A percentile compares a stretch with the other conserved stretches of the same genome.
These are phyloP conservation scores for Drosophila mulleri DNA, from an alignment of 2,888 invertebrate genomes.

Conservation along the genomic window DNA sequence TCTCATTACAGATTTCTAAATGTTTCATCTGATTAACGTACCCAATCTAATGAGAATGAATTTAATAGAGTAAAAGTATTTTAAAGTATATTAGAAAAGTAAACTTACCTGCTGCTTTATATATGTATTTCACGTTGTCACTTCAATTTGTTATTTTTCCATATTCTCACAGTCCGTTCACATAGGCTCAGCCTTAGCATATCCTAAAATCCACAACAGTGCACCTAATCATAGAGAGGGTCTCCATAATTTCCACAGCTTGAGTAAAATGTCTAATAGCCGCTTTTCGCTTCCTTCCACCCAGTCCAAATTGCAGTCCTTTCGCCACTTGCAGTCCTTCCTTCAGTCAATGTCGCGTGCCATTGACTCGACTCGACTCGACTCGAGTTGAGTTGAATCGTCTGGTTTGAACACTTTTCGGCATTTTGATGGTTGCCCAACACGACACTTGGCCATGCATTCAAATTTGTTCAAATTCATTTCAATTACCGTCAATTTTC, in stretches of 20 bases:
- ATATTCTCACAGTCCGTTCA: not conserved
- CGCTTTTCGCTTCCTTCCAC: conserved; percentile 20
- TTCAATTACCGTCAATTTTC: conserved; percentile 81
- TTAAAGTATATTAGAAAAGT: not conserved
- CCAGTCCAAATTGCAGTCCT: conserved; percentile 52
- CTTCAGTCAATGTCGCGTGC: conserved; percentile 61
- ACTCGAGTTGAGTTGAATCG: conserved; percentile 2
- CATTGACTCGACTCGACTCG: conserved; percentile 17
- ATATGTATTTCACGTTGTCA: not conserved
- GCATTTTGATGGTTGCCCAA: conserved; percentile 64
- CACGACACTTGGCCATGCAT: conserved; percentile 71
- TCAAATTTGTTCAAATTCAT: conserved; percentile 79
- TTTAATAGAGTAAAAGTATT: too few species aligned
- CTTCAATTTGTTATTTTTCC: not conserved
- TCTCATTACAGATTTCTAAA: not conserved
- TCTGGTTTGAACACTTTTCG: conserved; percentile 65
- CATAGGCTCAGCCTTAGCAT: conserved; percentile 5
- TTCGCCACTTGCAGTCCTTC: conserved; percentile 3
- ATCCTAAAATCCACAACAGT: conserved; percentile 50
- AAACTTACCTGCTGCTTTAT: not conserved
- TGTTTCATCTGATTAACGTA: not conserved
- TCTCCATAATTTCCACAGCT: conserved; percentile 64
- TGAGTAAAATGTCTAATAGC: conserved; percentile 71
- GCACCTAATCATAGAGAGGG: conserved; percentile 61
- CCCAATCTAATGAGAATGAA: not conserved